A percentile compares a stretch with the other conserved stretches of the same genome.
Conservation (phyloP, 1,140 invertebrate species). For the Megathymus violae region DNA sequence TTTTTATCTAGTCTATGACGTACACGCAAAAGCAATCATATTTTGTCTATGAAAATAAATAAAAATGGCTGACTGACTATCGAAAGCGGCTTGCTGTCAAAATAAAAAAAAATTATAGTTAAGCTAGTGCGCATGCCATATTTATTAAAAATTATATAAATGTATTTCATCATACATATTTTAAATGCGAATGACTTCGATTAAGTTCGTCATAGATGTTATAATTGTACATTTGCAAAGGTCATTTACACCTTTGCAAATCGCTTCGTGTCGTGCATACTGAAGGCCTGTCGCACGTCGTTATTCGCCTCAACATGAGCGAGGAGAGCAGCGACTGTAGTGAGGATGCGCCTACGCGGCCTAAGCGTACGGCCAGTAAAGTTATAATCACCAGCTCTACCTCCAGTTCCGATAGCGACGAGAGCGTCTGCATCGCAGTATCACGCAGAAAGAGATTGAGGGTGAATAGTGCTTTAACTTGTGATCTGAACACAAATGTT, state of each 20-base stretch:
- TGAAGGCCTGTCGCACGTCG: constrained; percentile 49
- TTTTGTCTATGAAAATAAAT: constrained; percentile 46
- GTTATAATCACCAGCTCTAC: constrained; percentile 60
- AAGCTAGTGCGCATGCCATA: constrained; percentile 57
- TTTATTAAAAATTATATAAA: constrained; percentile 51
- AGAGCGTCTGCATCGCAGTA: constrained; percentile 53
- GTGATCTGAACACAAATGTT: not conserved
- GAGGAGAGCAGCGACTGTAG: constrained; percentile 70
- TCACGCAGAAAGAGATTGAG: constrained; percentile 72
- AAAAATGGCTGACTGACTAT: constrained; percentile 78
- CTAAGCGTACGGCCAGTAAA: constrained; percentile 63
- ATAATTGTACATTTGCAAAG: constrained; percentile 58
- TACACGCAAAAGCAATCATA: constrained; percentile 5
- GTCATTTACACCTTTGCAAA: constrained; percentile 78
- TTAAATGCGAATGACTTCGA: constrained; percentile 61
- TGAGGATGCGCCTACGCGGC: constrained; percentile 62
- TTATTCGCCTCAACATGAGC: constrained; percentile 67
- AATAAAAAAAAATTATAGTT: constrained; percentile 75
- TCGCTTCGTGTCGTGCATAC: constrained; percentile 75
- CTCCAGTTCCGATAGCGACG: constrained; percentile 72
- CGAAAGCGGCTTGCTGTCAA: constrained; percentile 82
- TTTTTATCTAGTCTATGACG: not conserved
- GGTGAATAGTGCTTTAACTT: constrained; percentile 51
- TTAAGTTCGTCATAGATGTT: constrained; percentile 48
- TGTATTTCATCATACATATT: constrained; percentile 49